phyloP scores from a whole-genome alignment of 1,140 invertebrate genomes.

The Cotesia glomerata region DNA sequence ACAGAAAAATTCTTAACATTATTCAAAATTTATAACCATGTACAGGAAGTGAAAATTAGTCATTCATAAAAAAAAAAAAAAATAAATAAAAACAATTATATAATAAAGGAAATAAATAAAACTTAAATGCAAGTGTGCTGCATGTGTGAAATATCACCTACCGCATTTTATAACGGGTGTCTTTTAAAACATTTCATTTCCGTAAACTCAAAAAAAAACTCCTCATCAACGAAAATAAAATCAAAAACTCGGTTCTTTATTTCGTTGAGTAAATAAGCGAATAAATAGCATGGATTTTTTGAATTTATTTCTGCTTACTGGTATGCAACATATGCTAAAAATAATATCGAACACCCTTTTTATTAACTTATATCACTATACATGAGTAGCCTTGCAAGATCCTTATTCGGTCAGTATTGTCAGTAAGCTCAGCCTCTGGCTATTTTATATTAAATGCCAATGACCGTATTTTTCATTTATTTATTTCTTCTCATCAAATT shows the following conservation, averaged over 20 bases:
- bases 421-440: constrained; percentile 15
- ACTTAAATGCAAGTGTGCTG: constrained; percentile 38
- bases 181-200: not conserved
- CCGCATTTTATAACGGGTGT: constrained; percentile 31
- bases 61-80: not conserved
- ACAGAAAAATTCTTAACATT: too few relatives aligned
- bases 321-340: not conserved
- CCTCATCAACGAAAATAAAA: too few relatives aligned
- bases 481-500: not conserved
- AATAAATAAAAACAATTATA: constrained; percentile 2
- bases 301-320: too few relatives aligned
- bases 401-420: constrained; percentile 26
- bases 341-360: constrained; percentile 5
- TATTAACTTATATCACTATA: not conserved
- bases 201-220: not conserved
- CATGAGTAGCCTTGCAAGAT: constrained; percentile 13
- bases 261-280: too few relatives aligned
- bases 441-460: constrained; percentile 21
- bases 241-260: too few relatives aligned
- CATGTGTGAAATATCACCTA: constrained; percentile 35
- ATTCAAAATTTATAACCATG: too few relatives aligned
- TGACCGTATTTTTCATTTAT: constrained; percentile 5
- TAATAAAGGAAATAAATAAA: not conserved
- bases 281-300: too few relatives aligned
- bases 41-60: too few relatives aligned